These are phyloP conservation scores for Celastrina argiolus DNA, from an alignment of 2,888 invertebrate species.

Conservation along the genomic window DNA sequence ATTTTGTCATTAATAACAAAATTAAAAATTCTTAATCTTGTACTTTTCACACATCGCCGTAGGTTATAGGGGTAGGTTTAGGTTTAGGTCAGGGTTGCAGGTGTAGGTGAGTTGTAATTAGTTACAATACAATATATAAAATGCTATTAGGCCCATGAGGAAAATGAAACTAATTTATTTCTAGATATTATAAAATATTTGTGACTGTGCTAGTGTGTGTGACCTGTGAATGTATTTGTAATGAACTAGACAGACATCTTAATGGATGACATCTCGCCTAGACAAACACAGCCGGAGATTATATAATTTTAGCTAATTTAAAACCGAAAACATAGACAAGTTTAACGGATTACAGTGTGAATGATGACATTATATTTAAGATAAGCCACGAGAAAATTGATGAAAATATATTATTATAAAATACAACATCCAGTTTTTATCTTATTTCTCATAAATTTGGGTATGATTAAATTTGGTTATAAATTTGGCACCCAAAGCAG, in stretches of 20 bases:
- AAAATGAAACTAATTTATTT: background rate
- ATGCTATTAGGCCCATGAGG: too few relatives aligned
- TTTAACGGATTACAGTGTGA: constrained; percentile 10
- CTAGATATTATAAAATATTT: background rate
- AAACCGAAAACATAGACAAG: background rate
- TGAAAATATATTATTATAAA: constrained; percentile 6
- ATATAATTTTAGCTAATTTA: background rate
- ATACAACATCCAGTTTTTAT: constrained; percentile 14
- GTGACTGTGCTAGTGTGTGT: background rate
- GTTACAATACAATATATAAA: too few relatives aligned
- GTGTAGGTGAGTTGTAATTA: too few relatives aligned
- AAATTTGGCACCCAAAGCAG: constrained; percentile 1
- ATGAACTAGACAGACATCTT: background rate
- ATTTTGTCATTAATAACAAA: too few relatives aligned
- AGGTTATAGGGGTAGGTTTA: too few relatives aligned
- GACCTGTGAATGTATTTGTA: background rate
- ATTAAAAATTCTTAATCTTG: too few relatives aligned
- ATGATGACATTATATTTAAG: constrained; percentile 3
- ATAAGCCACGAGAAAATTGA: constrained; percentile 1
- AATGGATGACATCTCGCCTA: background rate
- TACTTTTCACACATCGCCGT: too few relatives aligned
- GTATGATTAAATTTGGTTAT: background rate
- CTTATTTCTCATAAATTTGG: constrained; percentile 13
- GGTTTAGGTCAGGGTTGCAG: too few relatives aligned
- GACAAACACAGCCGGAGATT: background rate